Evolutionary conservation across 2,113 vertebrate genomes (phyloP), one percentile per base, ranked within the genome.

Genomic region (Siniperca chuatsi): DNA sequence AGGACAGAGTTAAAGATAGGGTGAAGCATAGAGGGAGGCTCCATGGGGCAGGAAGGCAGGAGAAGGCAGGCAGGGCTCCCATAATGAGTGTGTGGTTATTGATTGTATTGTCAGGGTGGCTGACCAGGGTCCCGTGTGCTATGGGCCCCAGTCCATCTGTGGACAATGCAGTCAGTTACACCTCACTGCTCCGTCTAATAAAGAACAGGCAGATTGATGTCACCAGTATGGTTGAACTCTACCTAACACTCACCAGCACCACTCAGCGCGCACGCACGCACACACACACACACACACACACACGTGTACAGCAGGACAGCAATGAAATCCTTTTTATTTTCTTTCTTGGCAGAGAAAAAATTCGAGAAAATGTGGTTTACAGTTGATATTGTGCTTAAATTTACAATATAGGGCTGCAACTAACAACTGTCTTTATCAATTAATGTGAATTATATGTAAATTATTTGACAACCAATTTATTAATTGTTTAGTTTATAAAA

Each of bases 151-250:
- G 95, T 96, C 93, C 95, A 96, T 96, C 95, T 95, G 94, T 95
- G 95, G 95, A 96, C 95, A 96, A 94, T 95, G 94, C 93, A 95
- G 94, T 96, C 95, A 95, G 96, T 96, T 95, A 95, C 95, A 95
- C 93, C 95, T 96, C 95, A 94, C 91, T 95, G 95, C 95, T 87
- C 93, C 85, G 87, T 93, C 95, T 96, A 96, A 96, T 96, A 96
- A 96, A 96, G 93, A 94, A 93, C 93, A 94, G 92, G 93, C 93
- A 96, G 95, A 96, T 96, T 96, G 94, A 96, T 96, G 96, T 95
- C 95, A 95, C 92, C 89, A 86, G 92, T 91, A 89, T 73, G 93
- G 89, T 91, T 94, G 93, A 94, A 94, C 93, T 94, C 94, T 94
- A 89, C 90, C 94, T 95, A 95, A 94, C 92, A 94, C 94, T 93